A percentile compares a stretch with the other conserved stretches of the same genome.
Conservation (phyloP, 2,113 vertebrate species). For the Australoheros scitulus region DNA sequence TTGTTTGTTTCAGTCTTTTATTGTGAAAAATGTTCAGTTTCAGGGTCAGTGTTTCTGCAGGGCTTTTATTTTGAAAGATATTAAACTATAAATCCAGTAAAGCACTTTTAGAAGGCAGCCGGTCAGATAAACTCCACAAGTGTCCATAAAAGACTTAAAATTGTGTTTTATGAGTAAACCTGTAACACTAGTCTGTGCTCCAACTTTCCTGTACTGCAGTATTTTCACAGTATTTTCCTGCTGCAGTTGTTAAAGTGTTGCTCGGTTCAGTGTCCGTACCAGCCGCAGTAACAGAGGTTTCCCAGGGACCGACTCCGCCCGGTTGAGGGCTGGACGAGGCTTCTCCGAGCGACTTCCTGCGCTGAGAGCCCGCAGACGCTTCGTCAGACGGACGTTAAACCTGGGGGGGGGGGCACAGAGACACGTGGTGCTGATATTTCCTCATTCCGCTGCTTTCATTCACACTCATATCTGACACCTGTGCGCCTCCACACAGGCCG, state of each 20-base stretch:
- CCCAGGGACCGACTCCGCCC: conserved; percentile 72
- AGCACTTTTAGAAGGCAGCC: accelerated
- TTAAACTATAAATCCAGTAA: neutral
- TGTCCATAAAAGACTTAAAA: neutral
- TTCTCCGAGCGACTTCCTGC: conserved; percentile 62
- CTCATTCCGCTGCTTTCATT: conserved; percentile 18
- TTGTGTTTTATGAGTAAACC: neutral
- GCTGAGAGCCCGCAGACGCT: conserved; percentile 75
- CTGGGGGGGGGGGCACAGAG: conserved; percentile 22
- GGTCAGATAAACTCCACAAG: neutral
- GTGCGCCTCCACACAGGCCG: neutral
- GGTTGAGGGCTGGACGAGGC: conserved; percentile 61
- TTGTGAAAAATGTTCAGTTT: neutral
- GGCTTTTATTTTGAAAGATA: neutral
- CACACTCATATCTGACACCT: conserved; percentile 23
- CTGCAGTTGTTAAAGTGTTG: neutral
- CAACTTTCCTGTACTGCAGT: accelerated
- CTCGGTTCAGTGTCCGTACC: conserved; percentile 41
- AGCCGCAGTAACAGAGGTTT: conserved; percentile 75
- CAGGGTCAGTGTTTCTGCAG: neutral
- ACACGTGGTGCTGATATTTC: neutral
- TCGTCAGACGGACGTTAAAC: conserved; percentile 75
- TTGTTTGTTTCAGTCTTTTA: neutral
- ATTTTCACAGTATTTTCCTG: neutral
- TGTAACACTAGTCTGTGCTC: neutral